A percentile compares a stretch with the other conserved stretches of the same genome.
Conservation (phyloP, 2,888 invertebrate genomes). For the Drosophila anomalata region DNA sequence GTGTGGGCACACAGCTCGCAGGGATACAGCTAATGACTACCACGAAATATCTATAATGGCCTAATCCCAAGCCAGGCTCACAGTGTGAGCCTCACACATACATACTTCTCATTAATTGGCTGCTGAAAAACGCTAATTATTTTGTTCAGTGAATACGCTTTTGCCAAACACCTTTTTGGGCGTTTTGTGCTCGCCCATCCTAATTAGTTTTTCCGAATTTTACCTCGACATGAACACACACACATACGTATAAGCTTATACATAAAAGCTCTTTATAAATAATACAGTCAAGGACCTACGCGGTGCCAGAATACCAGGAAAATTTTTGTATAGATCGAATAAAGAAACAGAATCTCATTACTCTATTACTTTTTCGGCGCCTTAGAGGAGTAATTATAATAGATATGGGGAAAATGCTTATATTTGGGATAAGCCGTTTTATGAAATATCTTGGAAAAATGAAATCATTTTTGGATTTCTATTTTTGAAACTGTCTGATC, state of each 20-base stretch:
- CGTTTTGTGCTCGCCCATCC: constrained; percentile 20
- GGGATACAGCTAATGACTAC: constrained; percentile 45
- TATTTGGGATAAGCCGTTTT: constrained; percentile 30
- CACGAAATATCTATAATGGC: constrained; percentile 50
- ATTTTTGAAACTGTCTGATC: not conserved
- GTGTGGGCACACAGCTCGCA: not conserved
- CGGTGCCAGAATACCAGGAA: constrained; percentile 22
- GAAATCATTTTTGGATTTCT: too few relatives aligned
- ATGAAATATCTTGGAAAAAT: constrained; percentile 14
- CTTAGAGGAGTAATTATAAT: not conserved
- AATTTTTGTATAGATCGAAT: not conserved
- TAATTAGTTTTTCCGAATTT: constrained; percentile 36
- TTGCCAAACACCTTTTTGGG: constrained; percentile 46
- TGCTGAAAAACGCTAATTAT: constrained; percentile 61
- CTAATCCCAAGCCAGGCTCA: constrained; percentile 18
- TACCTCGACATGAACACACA: not conserved
- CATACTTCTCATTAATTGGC: constrained; percentile 39
- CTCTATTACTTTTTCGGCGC: constrained; percentile 35
- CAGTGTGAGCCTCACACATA: not conserved
- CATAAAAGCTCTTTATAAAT: constrained; percentile 45
- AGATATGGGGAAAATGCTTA: not conserved
- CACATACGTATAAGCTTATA: constrained; percentile 12
- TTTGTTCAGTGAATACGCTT: constrained; percentile 67
- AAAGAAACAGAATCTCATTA: constrained; percentile 16
- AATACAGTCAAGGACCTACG: constrained; percentile 41